Percentiles rank a stretch among this genome's conserved stretches.
phyloP scores from a whole-genome alignment of 53 echinoderm and acorn worm species.

The Paracentrotus lividus region DNA sequence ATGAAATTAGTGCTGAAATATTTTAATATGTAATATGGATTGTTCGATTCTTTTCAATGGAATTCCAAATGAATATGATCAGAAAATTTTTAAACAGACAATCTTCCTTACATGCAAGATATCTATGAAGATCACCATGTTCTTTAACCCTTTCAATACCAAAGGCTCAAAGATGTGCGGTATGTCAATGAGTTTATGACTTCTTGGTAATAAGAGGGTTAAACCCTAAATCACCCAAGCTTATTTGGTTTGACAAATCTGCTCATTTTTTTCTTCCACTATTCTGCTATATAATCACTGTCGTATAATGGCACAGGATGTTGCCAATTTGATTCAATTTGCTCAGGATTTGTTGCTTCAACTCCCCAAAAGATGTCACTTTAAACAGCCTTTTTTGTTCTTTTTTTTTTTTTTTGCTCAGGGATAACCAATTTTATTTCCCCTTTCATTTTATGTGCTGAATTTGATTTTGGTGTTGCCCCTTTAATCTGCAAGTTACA shows the following conservation, averaged over 20 bases:
- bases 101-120: conserved; percentile 36
- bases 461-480: conserved; percentile 43
- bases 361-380: conserved; percentile 16
- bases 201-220: no score
- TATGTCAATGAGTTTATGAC: no score
- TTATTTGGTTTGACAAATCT: no score
- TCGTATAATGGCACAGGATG: conserved; percentile 51
- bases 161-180: not conserved
- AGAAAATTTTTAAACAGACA: not conserved
- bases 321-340: conserved; percentile 57
- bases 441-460: not conserved
- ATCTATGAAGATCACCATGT: not conserved
- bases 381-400: no score
- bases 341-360: conserved; percentile 36
- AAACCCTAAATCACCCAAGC: no score
- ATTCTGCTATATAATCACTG: not conserved
- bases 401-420: conserved; percentile 57
- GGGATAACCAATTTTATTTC: conserved; percentile 26
- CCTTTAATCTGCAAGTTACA: conserved; percentile 3
- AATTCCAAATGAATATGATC: not conserved
- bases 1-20: conserved; percentile 15
- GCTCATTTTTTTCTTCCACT: conserved; percentile 34
- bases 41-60: not conserved
- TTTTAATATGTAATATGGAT: not conserved
- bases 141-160: not conserved